Evolutionary conservation across 2,113 vertebrate genomes (phyloP).

Genomic region (Ptilonorhynchus violaceus): DNA sequence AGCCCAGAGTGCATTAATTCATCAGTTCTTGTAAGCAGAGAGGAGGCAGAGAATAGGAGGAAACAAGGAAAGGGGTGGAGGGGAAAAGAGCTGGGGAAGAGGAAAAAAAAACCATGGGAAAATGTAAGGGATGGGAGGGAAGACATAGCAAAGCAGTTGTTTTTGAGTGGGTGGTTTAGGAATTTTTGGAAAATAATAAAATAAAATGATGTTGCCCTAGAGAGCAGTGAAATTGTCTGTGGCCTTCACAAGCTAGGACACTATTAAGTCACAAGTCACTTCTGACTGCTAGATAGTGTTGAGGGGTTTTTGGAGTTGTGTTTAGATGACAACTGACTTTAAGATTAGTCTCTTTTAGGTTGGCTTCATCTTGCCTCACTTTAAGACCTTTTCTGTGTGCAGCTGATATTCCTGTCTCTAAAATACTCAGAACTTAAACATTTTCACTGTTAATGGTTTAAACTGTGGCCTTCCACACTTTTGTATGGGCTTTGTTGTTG

Average conservation of each 20-base stretch:
- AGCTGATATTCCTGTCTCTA: not conserved
- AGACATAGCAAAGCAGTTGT: not conserved
- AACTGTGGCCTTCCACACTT: not conserved
- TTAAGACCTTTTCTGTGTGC: not conserved
- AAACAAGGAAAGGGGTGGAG: not conserved
- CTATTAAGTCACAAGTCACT: not conserved
- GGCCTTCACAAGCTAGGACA: not conserved
- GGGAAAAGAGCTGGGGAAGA: not conserved
- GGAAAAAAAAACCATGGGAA: not conserved
- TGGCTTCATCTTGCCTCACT: not conserved
- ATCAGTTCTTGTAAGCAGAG: not conserved
- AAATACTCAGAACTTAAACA: not conserved
- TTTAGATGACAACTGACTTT: not conserved
- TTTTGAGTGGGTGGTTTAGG: not conserved
- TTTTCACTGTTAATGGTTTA: not conserved
- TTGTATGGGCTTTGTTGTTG: not conserved
- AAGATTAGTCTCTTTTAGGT: not conserved
- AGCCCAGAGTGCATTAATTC: not conserved
- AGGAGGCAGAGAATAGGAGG: constrained; percentile 30
- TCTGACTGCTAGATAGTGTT: not conserved
- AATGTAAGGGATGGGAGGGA: not conserved
- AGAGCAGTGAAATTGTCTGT: not conserved
- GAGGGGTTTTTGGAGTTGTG: not conserved
- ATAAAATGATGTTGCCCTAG: not conserved
- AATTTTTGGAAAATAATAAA: not conserved